Percentiles rank a stretch among this genome's conserved stretches.
phyloP scores from a whole-genome alignment of 2,888 invertebrate species.

The Cremastinae sp. region DNA sequence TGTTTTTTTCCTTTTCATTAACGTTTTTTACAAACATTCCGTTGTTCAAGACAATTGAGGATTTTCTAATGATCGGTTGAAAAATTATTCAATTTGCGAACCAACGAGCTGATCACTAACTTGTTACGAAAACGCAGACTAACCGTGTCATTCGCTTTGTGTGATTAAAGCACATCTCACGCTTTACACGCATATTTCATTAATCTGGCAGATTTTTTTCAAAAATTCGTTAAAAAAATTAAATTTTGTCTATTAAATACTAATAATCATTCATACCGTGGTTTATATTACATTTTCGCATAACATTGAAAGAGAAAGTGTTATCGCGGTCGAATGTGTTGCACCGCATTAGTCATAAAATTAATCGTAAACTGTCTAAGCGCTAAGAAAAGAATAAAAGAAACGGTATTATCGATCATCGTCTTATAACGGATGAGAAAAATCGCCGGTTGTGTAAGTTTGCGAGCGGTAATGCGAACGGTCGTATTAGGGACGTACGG shows the following conservation, averaged over 20 bases:
- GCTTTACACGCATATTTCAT: conserved; percentile 44
- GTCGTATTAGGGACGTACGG: conserved; percentile 19
- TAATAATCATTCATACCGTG: no score
- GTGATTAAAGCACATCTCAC: conserved; percentile 31
- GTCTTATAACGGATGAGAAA: neutral
- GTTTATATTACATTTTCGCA: no score
- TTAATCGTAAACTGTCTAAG: no score
- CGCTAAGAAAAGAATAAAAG: neutral
- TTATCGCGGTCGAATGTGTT: no score
- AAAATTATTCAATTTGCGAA: conserved; percentile 9
- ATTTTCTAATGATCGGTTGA: neutral
- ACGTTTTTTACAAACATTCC: neutral
- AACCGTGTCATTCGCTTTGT: conserved; percentile 21
- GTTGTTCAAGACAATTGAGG: neutral
- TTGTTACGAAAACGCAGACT: conserved; percentile 33
- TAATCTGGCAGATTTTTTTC: neutral
- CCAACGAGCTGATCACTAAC: conserved; percentile 35
- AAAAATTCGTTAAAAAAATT: no score
- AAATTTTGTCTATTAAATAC: no score
- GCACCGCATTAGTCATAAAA: no score
- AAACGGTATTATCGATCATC: conserved; percentile 17
- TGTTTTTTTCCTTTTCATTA: neutral
- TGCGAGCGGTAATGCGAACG: conserved; percentile 1
- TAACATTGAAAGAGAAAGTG: no score
- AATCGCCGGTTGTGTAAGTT: conserved; percentile 3